Conservation (phyloP, 1,140 invertebrate genomes). For the Pseudobourletiella spinata region DNA sequence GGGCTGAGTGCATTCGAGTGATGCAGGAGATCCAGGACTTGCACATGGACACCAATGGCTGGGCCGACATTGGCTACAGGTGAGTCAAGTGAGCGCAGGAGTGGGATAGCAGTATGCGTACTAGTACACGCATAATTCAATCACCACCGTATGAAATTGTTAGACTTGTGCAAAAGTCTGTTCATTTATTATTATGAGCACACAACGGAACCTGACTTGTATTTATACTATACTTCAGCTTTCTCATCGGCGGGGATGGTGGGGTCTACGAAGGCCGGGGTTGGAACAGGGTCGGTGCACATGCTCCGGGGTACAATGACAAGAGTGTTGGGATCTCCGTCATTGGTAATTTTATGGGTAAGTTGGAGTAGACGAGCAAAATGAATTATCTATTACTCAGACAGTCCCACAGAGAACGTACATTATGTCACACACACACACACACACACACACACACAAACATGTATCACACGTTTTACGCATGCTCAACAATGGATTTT, state of each 20-base stretch:
- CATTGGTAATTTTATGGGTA: conserved; percentile 54
- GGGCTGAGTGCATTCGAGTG: conserved; percentile 44
- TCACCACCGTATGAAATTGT: too few relatives aligned
- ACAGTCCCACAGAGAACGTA: background rate
- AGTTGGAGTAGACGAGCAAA: conserved; percentile 36
- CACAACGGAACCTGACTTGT: too few relatives aligned
- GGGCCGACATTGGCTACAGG: conserved; percentile 60
- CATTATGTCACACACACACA: background rate
- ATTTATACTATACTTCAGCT: too few relatives aligned
- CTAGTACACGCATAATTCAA: too few relatives aligned
- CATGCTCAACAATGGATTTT: too few relatives aligned
- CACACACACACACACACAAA: too few relatives aligned
- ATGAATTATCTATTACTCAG: conserved; percentile 9
- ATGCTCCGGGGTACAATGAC: conserved; percentile 56
- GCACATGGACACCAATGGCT: conserved; percentile 57
- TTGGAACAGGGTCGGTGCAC: conserved; percentile 61
- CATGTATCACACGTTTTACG: too few relatives aligned
- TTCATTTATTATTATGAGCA: too few relatives aligned
- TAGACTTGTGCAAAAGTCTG: too few relatives aligned
- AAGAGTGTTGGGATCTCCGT: conserved; percentile 57
- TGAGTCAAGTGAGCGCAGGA: conserved; percentile 38
- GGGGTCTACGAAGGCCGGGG: conserved; percentile 58
- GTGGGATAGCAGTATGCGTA: too few relatives aligned
- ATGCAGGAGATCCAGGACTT: conserved; percentile 57
- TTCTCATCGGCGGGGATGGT: conserved; percentile 67